A percentile compares a stretch with the other conserved stretches of the same genome.
Evolutionary conservation across 2,113 vertebrate species (phyloP).

Genomic region (Hippocampus barbouri): DNA sequence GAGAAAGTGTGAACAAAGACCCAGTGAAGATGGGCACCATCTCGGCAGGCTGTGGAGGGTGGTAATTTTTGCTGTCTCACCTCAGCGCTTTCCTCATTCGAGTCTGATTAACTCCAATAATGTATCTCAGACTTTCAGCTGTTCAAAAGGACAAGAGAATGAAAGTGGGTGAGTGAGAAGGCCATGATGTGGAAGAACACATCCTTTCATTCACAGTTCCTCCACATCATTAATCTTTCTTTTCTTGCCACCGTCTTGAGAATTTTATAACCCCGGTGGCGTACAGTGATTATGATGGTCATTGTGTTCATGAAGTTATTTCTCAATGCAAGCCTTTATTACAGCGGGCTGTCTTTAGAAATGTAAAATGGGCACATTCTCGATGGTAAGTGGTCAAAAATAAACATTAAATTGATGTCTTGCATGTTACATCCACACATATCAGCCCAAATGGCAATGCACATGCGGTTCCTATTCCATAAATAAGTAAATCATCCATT

Average conservation of each 20-base stretch:
- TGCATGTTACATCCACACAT: neutral
- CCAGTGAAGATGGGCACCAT: conserved; percentile 38
- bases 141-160: conserved; percentile 49
- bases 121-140: conserved; percentile 69
- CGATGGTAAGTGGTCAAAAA: neutral
- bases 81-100: conserved; percentile 72
- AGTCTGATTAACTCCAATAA: conserved; percentile 75
- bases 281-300: conserved; percentile 44
- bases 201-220: conserved; percentile 37
- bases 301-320: conserved; percentile 46
- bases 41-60: conserved; percentile 40
- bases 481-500: neutral
- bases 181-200: conserved; percentile 35
- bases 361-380: conserved; percentile 21
- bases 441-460: neutral
- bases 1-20: conserved; percentile 47
- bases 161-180: conserved; percentile 44
- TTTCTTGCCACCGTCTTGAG: conserved; percentile 31
- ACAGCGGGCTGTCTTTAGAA: conserved; percentile 18
- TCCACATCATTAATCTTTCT: conserved; percentile 57
- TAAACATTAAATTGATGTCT: neutral
- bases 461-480: neutral
- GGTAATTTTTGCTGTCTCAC: conserved; percentile 74
- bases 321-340: conserved; percentile 23
- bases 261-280: conserved; percentile 13